Conservation (phyloP, 2,113 vertebrate genomes). For the Dasyornis broadbenti region DNA sequence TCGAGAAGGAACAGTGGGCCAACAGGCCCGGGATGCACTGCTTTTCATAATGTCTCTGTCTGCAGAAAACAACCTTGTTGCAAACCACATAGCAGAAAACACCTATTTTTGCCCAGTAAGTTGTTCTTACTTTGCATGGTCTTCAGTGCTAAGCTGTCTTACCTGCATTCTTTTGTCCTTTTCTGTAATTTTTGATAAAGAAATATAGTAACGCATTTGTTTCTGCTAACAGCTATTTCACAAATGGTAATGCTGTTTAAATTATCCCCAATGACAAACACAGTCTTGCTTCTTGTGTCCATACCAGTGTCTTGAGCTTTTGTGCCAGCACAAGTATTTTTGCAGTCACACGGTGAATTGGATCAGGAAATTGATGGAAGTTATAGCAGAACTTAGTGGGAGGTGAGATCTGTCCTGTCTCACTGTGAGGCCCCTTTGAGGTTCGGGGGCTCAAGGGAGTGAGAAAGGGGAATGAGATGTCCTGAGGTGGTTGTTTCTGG, state of each 20-base stretch:
- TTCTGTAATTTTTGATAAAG: not conserved
- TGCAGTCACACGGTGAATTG: not conserved
- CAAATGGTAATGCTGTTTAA: not conserved
- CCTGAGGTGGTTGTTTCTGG: not conserved
- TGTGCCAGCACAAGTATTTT: not conserved
- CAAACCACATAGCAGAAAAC: constrained; percentile 88
- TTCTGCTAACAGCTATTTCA: not conserved
- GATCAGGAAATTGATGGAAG: not conserved
- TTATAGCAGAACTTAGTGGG: not conserved
- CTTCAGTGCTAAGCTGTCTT: not conserved
- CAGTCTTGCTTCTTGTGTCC: not conserved
- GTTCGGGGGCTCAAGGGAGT: not conserved
- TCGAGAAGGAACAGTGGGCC: constrained; percentile 90
- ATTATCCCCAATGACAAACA: not conserved
- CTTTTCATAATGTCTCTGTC: constrained; percentile 97
- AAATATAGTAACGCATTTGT: not conserved
- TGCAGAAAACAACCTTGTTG: constrained; percentile 88
- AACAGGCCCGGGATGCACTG: constrained; percentile 91
- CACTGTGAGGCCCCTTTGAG: not conserved
- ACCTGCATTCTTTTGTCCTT: not conserved
- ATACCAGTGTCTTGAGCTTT: not conserved
- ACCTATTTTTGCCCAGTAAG: constrained; percentile 98
- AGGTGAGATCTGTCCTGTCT: not conserved
- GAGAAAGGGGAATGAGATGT: not conserved
- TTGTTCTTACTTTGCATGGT: not conserved